Evolutionary conservation across 2,113 vertebrate species (phyloP), one percentile per base, ranked within the genome.

Genomic region (Lathamus discolor): DNA sequence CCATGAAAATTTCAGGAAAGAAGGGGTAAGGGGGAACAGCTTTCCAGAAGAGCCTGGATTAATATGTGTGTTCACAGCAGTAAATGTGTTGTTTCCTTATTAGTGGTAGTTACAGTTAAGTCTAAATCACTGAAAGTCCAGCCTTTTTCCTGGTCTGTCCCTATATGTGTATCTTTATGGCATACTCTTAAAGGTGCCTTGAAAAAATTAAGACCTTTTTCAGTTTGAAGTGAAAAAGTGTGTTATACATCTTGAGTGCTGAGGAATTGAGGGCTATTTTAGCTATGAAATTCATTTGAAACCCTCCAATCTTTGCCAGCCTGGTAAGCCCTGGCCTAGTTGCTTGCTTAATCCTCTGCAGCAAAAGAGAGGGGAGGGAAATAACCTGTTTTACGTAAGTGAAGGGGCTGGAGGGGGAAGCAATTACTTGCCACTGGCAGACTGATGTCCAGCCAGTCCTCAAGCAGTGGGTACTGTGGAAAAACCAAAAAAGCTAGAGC

Each of bases 401-500:
- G 31, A 44, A 48, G 11, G 11, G 10, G 6, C 6, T 24, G 24
- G 1, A 1, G 25, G 17, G 15, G 6, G 9, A 8, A 10, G 6
- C 14, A 28, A 2, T 67, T 8, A 9, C 13, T 57, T 88, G n/a
- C 18, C 9, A 18, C 33, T 0, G 1, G n/a, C 23, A 82, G 41
- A 33, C 5, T 12, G 17, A 6, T 63, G 48, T 28, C 48, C 13
- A 52, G 24, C 16, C 35, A 52, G 37, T 63, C 52, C 8, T 57
- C 15, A 33, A 8, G 29, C 51, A 48, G 4, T 24, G 31, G 17
- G 10, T 77, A 0, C 44, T 67, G 67, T 39, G 28, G 35, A 75
- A 27, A 69, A 74, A 7, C 28, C 33, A 24, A 59, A n/a, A 14
- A 48, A 64, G 12, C 13, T 59, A 0, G 33, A 59, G 22, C 18